phyloP scores from a whole-genome alignment of 2,797 vertebrate genomes.

The Neopelma chrysocephalum region DNA sequence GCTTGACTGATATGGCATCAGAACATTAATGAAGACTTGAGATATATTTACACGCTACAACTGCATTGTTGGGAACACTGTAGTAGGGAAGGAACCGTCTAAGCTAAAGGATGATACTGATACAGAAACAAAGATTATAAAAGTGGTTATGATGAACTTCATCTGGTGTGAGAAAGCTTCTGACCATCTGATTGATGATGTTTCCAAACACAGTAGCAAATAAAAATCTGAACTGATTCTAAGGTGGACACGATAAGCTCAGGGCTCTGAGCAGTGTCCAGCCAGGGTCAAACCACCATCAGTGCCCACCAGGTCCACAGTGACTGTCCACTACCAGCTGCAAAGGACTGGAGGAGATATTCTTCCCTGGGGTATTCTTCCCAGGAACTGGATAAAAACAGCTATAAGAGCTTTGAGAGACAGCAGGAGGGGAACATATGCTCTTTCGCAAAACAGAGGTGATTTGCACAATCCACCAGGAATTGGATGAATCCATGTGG shows the following conservation, averaged over 20 bases:
- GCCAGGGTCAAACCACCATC: neutral
- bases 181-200: neutral
- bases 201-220: neutral
- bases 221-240: neutral
- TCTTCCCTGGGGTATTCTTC: neutral
- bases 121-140: neutral
- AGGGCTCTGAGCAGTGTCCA: neutral
- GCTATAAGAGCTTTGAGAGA: neutral
- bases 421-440: neutral
- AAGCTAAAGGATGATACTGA: neutral
- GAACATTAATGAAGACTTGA: neutral
- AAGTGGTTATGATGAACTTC: neutral
- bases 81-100: neutral
- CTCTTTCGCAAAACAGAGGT: neutral
- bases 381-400: neutral
- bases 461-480: neutral
- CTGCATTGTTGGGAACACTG: neutral
- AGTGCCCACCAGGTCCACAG: neutral
- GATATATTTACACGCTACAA: neutral
- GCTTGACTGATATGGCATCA: neutral
- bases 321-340: neutral
- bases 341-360: neutral
- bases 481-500: neutral
- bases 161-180: neutral
- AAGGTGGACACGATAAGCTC: neutral